Evolutionary conservation across 2,888 invertebrate genomes (phyloP), one percentile per base, ranked within the genome.

Genomic region (Micropterix aruncella): DNA sequence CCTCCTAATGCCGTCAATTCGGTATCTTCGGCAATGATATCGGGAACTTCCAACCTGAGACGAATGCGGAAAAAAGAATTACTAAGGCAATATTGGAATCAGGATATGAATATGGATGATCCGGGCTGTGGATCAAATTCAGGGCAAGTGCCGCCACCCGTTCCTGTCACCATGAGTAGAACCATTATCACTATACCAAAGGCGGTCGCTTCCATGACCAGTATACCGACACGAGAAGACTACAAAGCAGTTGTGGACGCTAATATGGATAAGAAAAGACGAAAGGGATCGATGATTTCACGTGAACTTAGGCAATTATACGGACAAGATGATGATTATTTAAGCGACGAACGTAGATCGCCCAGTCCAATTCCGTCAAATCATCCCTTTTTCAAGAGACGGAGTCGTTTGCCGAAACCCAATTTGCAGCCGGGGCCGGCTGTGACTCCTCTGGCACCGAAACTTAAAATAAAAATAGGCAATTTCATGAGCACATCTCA

Each of bases 21-120:
- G 1, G 60, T 60, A 2, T 64, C 64, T 16, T 60, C 59, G 44
- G 62, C 64, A 16, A 64, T 62, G 52, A 59, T 66, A 55, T 65
- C 77, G 0, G 83, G 83, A 7, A 81, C 83, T 1, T 83, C 83
- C 0, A 88, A 82, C 60, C 70, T 89, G 40, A 69, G 91, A 17
- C 73, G 90, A 16, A 92, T 91, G 91, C 74, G 91, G 2, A 92
- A 92, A 66, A 92, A 92, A 56, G 91, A 92, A 58, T 59, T 92
- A 43, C 63, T 92, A 19, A 75, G 88, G 16, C 85, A 91, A 57
- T 86, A 69, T 51, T 88, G 87, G 70, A 85, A 85, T 12, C 86
- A 86, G 56, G 87, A 89, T 55, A 86, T 85, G 77, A 86, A 89
- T 55, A 84, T 84, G 77, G 85, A 84, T 53, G 87, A 87, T 52